phyloP scores from a whole-genome alignment of 2,797 vertebrate genomes.

The Neomorphus geoffroyi region DNA sequence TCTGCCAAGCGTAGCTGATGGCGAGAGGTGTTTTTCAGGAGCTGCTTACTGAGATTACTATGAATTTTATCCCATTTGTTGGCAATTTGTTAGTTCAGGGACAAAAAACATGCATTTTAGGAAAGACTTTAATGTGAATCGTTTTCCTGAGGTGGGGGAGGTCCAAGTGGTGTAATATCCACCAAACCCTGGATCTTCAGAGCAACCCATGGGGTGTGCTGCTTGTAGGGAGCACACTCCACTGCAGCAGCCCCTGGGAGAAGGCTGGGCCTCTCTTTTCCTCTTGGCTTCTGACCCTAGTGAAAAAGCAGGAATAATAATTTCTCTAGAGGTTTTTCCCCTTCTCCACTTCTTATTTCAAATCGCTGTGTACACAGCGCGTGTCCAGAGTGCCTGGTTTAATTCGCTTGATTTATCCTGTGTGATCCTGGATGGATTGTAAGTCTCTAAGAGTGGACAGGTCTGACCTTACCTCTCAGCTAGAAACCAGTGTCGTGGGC shows the following conservation, averaged over 20 bases:
- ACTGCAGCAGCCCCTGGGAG: rapidly evolving
- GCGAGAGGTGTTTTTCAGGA: not conserved
- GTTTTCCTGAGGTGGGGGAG: not conserved
- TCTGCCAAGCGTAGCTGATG: rapidly evolving
- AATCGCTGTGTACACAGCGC: not conserved
- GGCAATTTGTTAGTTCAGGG: not conserved
- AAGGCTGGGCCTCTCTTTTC: not conserved
- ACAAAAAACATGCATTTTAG: not conserved
- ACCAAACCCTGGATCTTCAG: not conserved
- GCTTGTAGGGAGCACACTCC: not conserved
- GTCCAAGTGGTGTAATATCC: rapidly evolving
- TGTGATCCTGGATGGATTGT: not conserved
- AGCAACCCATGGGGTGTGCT: not conserved
- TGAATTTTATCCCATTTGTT: not conserved
- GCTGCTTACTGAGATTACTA: not conserved
- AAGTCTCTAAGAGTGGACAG: not conserved
- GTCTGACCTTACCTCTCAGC: not conserved
- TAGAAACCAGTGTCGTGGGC: not conserved
- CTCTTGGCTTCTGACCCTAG: not conserved
- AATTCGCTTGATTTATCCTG: not conserved
- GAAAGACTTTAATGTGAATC: not conserved
- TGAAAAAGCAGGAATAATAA: not conserved
- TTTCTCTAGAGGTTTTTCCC: not conserved
- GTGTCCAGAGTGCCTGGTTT: not conserved
- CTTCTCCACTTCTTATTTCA: not conserved